These are phyloP conservation scores for Rotaria magnacalcarata DNA, from an alignment of 2,888 invertebrate genomes.

Conservation along the genomic window DNA sequence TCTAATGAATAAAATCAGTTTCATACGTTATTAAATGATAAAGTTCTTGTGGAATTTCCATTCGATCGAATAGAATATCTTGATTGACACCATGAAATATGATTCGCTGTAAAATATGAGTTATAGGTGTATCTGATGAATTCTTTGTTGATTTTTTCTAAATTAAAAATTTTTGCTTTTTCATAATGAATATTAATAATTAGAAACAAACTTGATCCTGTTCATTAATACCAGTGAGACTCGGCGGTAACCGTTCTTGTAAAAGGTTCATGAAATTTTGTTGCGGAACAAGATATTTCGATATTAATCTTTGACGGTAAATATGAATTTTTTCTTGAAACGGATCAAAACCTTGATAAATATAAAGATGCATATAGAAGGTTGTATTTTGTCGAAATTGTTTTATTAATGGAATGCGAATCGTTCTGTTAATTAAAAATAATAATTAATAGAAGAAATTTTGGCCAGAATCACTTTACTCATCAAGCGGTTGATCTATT, in stretches of 20 bases:
- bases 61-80: conserved; percentile 39
- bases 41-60: conserved; percentile 39
- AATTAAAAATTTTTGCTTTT: not conserved
- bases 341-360: not conserved
- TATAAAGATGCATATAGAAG: not conserved
- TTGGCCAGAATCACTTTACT: not conserved
- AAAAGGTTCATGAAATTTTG: conserved; percentile 28
- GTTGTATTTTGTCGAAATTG: conserved; percentile 34
- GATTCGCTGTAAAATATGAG: conserved; percentile 39
- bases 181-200: not conserved
- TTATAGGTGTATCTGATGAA: conserved; percentile 26
- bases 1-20: not conserved
- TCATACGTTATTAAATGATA: not conserved
- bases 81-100: conserved; percentile 34
- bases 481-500: not conserved
- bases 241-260: not conserved
- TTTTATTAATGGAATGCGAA: not conserved
- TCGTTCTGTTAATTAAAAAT: not conserved
- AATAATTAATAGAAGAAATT: too few relatives aligned
- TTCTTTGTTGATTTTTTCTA: conserved; percentile 32
- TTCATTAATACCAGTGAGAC: not conserved
- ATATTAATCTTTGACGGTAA: not conserved
- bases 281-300: conserved; percentile 25
- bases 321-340: not conserved
- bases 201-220: not conserved